Evolutionary conservation across 2,888 invertebrate genomes (phyloP), one percentile per base, ranked within the genome.

Genomic region (Theretra japonica): DNA sequence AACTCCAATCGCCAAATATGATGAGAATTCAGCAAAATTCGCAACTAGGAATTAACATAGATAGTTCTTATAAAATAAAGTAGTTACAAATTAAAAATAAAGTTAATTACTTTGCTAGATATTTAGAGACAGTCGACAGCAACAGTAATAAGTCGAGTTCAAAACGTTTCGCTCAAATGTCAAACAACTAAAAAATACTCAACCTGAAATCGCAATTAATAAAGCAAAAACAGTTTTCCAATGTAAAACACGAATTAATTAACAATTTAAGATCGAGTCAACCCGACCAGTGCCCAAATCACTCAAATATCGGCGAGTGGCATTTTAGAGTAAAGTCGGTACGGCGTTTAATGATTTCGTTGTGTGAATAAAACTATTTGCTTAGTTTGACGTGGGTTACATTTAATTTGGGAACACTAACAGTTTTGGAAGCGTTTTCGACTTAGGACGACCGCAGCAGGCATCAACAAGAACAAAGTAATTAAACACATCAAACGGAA

Each of bases 401-500:
- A 88, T 93, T 93, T 92, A 93, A 93, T 94, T 91, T 92, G 83
- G 87, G 84, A 92, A 91, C 88, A 87, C 88, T 90, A 90, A 90
- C 91, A 88, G 88, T 92, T 92, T 91, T 87, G 86, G 88, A 86
- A 89, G 80, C 91, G 83, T 89, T 91, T 90, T 90, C 90, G 91
- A 91, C 91, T 92, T 89, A 86, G 89, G 87, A 79, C 82, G 83
- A 92, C 93, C 92, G 88, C 93, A 92, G 84, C 90, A 88, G 90
- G 91, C 91, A 90, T 90, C 85, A 91, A 93, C 91, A 90, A 92
- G 90, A 91, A 92, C 93, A 93, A 94, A 94, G 93, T 94, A 94
- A 94, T 94, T 94, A 94, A 92, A 93, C 93, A 93, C 92, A 93
- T 94, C 93, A 94, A 94, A 93, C 93, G 90, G 82, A 83, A 81